Evolutionary conservation across 2,797 vertebrate species (phyloP).

Genomic region (Chaetodon trifasciatus): DNA sequence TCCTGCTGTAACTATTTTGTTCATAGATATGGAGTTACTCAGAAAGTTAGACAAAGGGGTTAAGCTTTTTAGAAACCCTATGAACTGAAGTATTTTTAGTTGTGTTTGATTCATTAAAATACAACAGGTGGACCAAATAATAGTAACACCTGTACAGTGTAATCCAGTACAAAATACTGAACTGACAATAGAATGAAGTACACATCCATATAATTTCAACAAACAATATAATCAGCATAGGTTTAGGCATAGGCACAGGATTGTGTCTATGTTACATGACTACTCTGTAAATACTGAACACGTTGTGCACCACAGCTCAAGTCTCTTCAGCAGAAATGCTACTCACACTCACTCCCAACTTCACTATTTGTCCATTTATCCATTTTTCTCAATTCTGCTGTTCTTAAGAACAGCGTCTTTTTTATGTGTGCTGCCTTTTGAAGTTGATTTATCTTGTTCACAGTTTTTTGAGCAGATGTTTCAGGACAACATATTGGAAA

Average conservation of each 20-base stretch:
- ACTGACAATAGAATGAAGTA: not conserved
- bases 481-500: not conserved
- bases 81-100: constrained; percentile 3
- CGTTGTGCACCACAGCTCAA: not conserved
- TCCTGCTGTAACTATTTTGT: constrained; percentile 48
- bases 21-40: not conserved
- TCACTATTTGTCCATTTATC: not conserved
- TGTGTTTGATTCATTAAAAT: constrained; percentile 3
- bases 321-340: constrained; percentile 1
- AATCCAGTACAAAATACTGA: not conserved
- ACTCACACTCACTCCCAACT: not conserved
- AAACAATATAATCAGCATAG: not conserved
- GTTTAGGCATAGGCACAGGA: not conserved
- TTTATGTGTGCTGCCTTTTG: not conserved
- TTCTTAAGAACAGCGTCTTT: constrained; percentile 25
- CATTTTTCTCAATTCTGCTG: not conserved
- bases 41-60: not conserved
- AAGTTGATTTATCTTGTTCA: not conserved
- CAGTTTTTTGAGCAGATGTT: constrained; percentile 29
- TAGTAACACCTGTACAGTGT: not conserved
- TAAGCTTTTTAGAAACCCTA: constrained; percentile 13
- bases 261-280: not conserved
- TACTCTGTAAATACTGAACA: constrained; percentile 23
- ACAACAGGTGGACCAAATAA: not conserved
- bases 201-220: not conserved